Evolutionary conservation across 92 coral and sea anemone genomes (phyloP).

Genomic region (Palythoa heliodiscus): DNA sequence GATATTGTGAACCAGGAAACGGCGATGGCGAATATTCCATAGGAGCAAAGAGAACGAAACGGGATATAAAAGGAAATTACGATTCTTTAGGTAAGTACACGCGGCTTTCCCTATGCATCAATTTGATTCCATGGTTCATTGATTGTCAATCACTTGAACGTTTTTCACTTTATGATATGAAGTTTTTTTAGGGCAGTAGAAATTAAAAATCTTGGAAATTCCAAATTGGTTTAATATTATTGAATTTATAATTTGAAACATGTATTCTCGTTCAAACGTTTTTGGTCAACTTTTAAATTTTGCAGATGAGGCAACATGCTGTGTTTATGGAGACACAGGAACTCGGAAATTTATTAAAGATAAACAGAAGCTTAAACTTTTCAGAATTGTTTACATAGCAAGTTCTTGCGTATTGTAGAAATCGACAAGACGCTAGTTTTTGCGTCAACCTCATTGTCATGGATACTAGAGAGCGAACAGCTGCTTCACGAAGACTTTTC

Average conservation of each 20-base stretch:
- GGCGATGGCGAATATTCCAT: constrained; percentile 57
- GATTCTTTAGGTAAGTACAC: constrained; percentile 6
- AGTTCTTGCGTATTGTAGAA: not conserved
- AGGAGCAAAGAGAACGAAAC: constrained; percentile 56
- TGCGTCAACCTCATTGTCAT: not conserved
- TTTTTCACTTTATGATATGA: not conserved
- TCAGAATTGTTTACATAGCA: not conserved
- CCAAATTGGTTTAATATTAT: not conserved
- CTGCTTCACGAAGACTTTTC: not conserved
- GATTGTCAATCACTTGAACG: not conserved
- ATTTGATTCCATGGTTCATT: not conserved
- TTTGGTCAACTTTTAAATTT: not conserved
- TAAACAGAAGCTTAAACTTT: not conserved
- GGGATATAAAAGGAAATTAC: constrained; percentile 7
- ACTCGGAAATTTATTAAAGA: not conserved
- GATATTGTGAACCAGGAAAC: constrained; percentile 47
- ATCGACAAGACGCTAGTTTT: not conserved
- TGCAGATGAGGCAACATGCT: not conserved
- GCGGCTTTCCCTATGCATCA: not conserved
- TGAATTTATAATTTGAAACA: not conserved
- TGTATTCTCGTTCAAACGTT: not conserved
- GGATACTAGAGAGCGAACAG: not conserved
- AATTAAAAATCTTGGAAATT: not conserved
- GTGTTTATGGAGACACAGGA: constrained; percentile 23
- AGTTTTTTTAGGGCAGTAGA: not conserved